Percentiles rank a stretch among this genome's conserved stretches.
These are phyloP conservation scores for Gallinago media DNA, from an alignment of 2,113 vertebrate species.

Conservation along the genomic window DNA sequence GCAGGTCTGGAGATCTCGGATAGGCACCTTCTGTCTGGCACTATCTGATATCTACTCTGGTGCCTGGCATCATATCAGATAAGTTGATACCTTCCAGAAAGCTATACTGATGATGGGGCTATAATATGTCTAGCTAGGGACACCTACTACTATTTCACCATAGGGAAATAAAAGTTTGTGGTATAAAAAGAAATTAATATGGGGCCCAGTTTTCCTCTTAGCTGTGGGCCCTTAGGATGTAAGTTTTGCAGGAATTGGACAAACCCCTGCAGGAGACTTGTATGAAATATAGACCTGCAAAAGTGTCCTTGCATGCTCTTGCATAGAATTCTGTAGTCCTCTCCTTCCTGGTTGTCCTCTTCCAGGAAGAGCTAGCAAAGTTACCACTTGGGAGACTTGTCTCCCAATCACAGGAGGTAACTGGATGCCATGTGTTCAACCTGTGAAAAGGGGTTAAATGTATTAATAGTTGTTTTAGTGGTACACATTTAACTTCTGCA, in stretches of 20 bases:
- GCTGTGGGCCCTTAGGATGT: rapidly evolving
- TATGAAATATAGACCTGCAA: neutral
- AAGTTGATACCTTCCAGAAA: neutral
- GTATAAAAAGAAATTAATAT: neutral
- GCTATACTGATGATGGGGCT: neutral
- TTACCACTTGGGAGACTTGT: neutral
- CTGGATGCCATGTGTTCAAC: rapidly evolving
- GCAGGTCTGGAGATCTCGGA: neutral
- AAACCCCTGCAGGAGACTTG: neutral
- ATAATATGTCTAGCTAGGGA: neutral
- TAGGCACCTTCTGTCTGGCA: neutral
- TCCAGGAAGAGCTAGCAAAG: neutral
- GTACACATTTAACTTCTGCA: neutral
- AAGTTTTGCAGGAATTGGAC: neutral
- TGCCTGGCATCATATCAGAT: neutral
- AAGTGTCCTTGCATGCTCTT: rapidly evolving
- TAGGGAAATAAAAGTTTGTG: neutral
- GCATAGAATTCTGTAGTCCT: rapidly evolving
- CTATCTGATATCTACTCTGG: neutral
- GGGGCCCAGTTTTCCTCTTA: rapidly evolving
- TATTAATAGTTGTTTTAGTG: too few relatives aligned
- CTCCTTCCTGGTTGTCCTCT: neutral
- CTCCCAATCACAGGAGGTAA: neutral
- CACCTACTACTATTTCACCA: neutral
- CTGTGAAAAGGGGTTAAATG: neutral